These are phyloP conservation scores for Cyclina sinensis DNA, from an alignment of 1,140 invertebrate species.

Conservation along the genomic window DNA sequence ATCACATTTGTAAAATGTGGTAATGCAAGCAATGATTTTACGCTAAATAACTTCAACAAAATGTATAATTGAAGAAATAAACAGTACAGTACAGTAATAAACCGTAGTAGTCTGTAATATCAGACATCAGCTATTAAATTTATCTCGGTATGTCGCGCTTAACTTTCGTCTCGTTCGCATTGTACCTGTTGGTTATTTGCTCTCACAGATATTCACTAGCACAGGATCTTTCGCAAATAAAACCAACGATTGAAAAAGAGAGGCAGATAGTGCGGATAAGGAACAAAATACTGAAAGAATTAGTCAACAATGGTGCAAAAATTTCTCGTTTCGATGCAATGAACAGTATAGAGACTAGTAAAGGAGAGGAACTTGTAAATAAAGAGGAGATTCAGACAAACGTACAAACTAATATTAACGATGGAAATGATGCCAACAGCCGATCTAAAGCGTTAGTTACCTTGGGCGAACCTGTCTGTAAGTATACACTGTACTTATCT, in stretches of 20 bases:
- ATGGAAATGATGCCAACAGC: background rate
- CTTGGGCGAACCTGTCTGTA: background rate
- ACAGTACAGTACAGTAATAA: no score
- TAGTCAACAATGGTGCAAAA: conserved; percentile 23
- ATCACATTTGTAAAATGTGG: no score
- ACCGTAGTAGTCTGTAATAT: no score
- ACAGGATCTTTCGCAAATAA: conserved; percentile 11
- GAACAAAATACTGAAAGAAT: conserved; percentile 19
- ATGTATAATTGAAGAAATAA: no score
- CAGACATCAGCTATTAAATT: background rate
- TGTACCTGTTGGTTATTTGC: background rate
- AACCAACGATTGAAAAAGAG: background rate
- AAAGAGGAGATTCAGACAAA: background rate
- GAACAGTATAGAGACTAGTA: background rate
- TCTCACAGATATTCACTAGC: background rate
- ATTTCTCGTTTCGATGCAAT: background rate
- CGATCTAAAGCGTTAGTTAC: background rate
- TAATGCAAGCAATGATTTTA: no score
- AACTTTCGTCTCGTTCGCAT: background rate
- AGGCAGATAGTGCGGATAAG: background rate
- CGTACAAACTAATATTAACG: background rate
- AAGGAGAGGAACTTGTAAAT: background rate
- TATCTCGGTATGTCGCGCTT: background rate
- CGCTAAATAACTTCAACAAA: no score
- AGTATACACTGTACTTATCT: background rate